Percentiles rank a stretch among this genome's conserved stretches.
Evolutionary conservation across 2,113 vertebrate species (phyloP).

Genomic region (Sclerurus mexicanus): DNA sequence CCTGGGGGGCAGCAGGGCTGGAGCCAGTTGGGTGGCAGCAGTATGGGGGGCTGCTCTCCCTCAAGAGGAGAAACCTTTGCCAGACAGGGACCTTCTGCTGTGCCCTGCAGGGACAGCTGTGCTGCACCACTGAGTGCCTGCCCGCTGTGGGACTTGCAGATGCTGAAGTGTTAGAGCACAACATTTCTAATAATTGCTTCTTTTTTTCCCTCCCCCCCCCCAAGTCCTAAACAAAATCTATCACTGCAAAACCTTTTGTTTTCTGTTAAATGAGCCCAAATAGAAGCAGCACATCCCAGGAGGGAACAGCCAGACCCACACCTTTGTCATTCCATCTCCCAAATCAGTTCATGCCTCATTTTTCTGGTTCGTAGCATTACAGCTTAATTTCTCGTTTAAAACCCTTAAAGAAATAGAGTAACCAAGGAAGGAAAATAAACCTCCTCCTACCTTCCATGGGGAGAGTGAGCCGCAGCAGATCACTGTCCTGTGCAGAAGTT

Average conservation of each 20-base stretch:
- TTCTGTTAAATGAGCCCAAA: not conserved
- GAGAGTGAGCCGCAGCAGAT: not conserved
- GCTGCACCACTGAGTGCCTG: not conserved
- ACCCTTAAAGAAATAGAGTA: not conserved
- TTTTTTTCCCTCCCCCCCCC: too few relatives aligned
- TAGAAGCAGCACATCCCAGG: not conserved
- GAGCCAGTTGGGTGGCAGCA: not conserved
- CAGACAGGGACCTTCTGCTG: not conserved
- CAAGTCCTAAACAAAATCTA: not conserved
- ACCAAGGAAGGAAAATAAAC: not conserved
- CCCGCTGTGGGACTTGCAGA: not conserved
- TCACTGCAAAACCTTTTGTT: not conserved
- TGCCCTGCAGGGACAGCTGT: not conserved
- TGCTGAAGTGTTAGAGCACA: not conserved
- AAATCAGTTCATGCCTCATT: not conserved
- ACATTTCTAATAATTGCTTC: accelerated
- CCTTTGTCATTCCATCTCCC: accelerated
- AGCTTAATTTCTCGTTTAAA: not conserved
- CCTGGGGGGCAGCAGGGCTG: not conserved
- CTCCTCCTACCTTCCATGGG: slow-evolving; percentile 47
- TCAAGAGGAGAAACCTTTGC: not conserved
- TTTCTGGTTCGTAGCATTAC: not conserved
- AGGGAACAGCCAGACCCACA: not conserved
- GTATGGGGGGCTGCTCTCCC: not conserved
- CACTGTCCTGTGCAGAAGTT: not conserved